These are phyloP conservation scores for Siderastrea radians DNA, from an alignment of 92 coral and sea anemone genomes.

Conservation along the genomic window DNA sequence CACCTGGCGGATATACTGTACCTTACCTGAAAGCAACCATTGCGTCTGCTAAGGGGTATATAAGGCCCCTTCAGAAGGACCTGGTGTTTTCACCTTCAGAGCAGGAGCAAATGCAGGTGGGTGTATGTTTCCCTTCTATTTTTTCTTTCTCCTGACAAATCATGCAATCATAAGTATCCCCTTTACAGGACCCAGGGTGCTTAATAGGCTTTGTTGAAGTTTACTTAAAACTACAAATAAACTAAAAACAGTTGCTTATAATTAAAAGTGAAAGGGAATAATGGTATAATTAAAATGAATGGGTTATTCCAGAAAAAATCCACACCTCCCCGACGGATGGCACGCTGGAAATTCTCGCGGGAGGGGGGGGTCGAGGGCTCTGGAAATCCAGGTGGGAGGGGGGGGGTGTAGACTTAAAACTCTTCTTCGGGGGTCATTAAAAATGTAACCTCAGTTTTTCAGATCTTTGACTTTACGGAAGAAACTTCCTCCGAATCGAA, in stretches of 20 bases:
- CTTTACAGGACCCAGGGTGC: constrained; percentile 25
- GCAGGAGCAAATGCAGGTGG: constrained; percentile 58
- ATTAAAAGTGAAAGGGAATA: constrained; percentile 41
- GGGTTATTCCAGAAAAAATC: no score
- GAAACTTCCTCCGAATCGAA: no score
- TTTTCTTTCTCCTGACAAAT: constrained; percentile 22
- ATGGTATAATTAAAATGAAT: constrained; percentile 23
- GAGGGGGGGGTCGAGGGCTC: no score
- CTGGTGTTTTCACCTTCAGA: constrained; percentile 24
- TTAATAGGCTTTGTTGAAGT: constrained; percentile 26
- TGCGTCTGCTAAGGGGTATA: constrained; percentile 56
- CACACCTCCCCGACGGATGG: no score
- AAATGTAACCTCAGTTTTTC: no score
- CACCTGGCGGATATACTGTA: constrained; percentile 62
- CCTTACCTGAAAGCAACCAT: constrained; percentile 50
- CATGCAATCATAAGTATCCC: constrained; percentile 20
- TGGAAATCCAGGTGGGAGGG: no score
- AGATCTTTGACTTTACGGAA: no score
- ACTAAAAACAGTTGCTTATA: constrained; percentile 13
- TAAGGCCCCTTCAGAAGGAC: constrained; percentile 56
- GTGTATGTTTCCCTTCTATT: no score
- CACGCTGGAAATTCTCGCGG: no score
- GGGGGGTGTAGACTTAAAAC: no score
- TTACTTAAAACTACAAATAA: constrained; percentile 37
- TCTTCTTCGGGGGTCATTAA: no score